Conservation (phyloP, 2,797 vertebrate genomes). For the Benthosema pterotum region DNA sequence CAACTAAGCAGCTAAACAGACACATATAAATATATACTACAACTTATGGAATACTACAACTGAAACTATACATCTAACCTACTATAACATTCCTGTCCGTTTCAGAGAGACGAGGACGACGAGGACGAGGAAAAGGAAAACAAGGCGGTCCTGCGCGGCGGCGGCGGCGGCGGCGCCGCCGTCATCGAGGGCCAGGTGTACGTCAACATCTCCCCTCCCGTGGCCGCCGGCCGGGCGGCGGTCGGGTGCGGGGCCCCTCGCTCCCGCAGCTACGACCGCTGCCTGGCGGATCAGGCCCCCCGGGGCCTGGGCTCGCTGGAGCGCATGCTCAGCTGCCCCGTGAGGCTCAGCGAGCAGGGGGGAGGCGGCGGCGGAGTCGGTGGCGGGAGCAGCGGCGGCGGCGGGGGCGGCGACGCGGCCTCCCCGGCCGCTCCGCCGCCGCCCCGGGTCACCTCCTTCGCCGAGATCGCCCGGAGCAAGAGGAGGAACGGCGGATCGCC, state of each 20-base stretch:
- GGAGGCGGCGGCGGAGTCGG: too few species aligned
- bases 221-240: constrained; percentile 41
- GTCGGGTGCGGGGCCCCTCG: constrained; percentile 75
- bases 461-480: constrained; percentile 91
- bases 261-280: constrained; percentile 94
- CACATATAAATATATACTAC: too few species aligned
- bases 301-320: constrained; percentile 90
- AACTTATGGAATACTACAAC: too few species aligned
- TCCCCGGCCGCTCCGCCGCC: constrained; percentile 11
- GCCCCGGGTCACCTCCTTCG: constrained; percentile 93
- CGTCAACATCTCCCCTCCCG: constrained; percentile 87
- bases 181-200: constrained; percentile 92
- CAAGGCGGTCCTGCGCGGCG: too few species aligned
- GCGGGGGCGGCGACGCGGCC: too few species aligned
- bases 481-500: constrained; percentile 82
- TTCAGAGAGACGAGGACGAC: constrained; percentile 25
- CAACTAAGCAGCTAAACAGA: too few species aligned
- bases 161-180: constrained; percentile 27
- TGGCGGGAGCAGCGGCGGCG: too few species aligned
- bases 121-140: constrained; percentile 16
- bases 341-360: constrained; percentile 90
- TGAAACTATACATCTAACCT: too few species aligned
- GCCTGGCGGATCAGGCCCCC: too few species aligned
- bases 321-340: constrained; percentile 95
- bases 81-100: constrained; percentile 6